Conservation (phyloP, 1,140 invertebrate species). For the Pygmarrhopalites habei region DNA sequence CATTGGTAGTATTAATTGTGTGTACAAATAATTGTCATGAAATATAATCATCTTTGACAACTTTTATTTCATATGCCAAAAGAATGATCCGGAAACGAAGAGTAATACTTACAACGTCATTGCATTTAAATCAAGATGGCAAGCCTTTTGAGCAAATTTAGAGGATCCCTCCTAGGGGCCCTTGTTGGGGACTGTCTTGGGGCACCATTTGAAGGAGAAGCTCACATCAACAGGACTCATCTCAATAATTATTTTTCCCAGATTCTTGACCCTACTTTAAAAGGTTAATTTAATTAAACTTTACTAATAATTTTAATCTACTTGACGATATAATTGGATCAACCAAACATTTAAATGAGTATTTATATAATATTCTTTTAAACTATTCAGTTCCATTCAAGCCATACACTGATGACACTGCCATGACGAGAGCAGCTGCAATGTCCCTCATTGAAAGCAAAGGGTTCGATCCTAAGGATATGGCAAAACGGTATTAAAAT, state of each 20-base stretch:
- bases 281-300: constrained; percentile 47
- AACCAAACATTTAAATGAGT: not conserved
- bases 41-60: too few relatives aligned
- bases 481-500: constrained; percentile 49
- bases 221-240: constrained; percentile 47
- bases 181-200: constrained; percentile 68
- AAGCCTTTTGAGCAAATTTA: constrained; percentile 54
- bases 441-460: constrained; percentile 57
- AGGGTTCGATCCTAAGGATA: constrained; percentile 50
- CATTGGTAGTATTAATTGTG: too few relatives aligned
- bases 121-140: not conserved
- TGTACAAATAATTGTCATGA: too few relatives aligned
- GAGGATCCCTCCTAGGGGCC: constrained; percentile 59
- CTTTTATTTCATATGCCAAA: too few relatives aligned
- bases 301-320: constrained; percentile 1
- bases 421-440: constrained; percentile 61
- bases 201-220: constrained; percentile 58
- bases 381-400: constrained; percentile 53
- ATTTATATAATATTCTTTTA: too few relatives aligned
- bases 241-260: constrained; percentile 56
- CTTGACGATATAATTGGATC: not conserved
- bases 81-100: too few relatives aligned
- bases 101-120: too few relatives aligned
- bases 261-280: constrained; percentile 51
- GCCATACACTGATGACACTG: constrained; percentile 67